Conservation (phyloP, 2,113 vertebrate species). For the Salvelinus sp. region DNA sequence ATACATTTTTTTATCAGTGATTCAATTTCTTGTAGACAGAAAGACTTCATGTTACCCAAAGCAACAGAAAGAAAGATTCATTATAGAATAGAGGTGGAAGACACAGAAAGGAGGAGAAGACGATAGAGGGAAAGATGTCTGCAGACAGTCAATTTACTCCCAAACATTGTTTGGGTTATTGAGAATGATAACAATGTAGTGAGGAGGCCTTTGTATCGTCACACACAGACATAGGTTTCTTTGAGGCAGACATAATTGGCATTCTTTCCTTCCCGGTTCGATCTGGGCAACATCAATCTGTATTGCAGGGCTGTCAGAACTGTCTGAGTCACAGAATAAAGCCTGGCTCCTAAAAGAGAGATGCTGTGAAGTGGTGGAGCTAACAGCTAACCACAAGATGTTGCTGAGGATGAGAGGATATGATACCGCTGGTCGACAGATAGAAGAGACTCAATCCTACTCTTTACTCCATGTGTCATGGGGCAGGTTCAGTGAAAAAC, state of each 20-base stretch:
- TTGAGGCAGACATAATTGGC: constrained; percentile 78
- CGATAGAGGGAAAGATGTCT: constrained; percentile 51
- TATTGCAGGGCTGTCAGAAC: constrained; percentile 74
- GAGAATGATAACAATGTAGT: constrained; percentile 75
- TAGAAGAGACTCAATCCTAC: constrained; percentile 45
- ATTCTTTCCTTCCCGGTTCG: constrained; percentile 76
- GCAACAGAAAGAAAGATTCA: too few relatives aligned
- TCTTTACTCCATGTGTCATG: constrained; percentile 60
- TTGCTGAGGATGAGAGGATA: constrained; percentile 57
- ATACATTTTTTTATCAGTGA: not conserved
- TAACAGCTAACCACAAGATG: constrained; percentile 29
- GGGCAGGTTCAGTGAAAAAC: constrained; percentile 58
- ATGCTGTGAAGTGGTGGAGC: constrained; percentile 57
- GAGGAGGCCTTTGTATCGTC: constrained; percentile 62
- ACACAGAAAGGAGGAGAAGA: constrained; percentile 4
- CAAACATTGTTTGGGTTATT: constrained; percentile 75
- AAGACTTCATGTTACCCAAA: too few relatives aligned
- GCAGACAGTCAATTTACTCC: constrained; percentile 74
- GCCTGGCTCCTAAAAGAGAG: constrained; percentile 49
- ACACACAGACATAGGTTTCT: constrained; percentile 75
- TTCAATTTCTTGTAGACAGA: too few relatives aligned
- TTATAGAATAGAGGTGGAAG: constrained; percentile 4
- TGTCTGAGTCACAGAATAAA: constrained; percentile 63
- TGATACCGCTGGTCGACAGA: constrained; percentile 59
- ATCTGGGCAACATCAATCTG: constrained; percentile 79